Evolutionary conservation across 2,888 invertebrate species (phyloP).

Genomic region (Nomada lathburiana): DNA sequence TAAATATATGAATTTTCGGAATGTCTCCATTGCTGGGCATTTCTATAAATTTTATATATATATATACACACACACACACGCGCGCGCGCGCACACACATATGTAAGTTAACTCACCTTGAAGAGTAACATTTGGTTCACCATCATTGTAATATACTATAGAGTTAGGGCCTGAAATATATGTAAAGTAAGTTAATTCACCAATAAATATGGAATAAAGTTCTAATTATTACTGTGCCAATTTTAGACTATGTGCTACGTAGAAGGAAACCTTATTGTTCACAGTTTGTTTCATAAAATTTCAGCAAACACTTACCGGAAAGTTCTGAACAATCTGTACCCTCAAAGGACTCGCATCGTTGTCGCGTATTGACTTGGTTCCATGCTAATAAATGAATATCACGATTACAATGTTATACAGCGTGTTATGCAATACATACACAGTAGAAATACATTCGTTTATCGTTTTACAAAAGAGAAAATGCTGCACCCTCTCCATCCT

Average conservation of each 20-base stretch:
- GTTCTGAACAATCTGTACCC: conserved; percentile 84
- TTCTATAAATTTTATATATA: neutral
- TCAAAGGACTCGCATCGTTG: conserved; percentile 86
- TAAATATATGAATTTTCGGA: neutral
- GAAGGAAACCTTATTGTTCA: too few species aligned
- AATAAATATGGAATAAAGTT: conserved; percentile 66
- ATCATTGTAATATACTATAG: conserved; percentile 90
- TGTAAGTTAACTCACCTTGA: conserved; percentile 82
- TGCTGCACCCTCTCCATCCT: neutral
- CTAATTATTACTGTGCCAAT: conserved; percentile 27
- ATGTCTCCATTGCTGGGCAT: too few species aligned
- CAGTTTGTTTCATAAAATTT: neutral
- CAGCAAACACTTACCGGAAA: conserved; percentile 74
- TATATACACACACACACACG: too few species aligned
- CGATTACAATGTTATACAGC: neutral
- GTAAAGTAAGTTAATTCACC: conserved; percentile 77
- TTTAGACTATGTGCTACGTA: neutral
- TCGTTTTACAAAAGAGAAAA: neutral
- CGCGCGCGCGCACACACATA: too few species aligned
- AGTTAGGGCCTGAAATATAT: conserved; percentile 84
- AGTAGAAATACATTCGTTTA: conserved; percentile 4
- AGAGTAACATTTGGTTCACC: conserved; percentile 89
- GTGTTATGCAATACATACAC: conserved; percentile 16
- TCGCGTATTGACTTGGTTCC: conserved; percentile 87
- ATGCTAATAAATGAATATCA: conserved; percentile 85